Conservation (phyloP, 2,113 vertebrate genomes). For the Zosterops japonicus region DNA sequence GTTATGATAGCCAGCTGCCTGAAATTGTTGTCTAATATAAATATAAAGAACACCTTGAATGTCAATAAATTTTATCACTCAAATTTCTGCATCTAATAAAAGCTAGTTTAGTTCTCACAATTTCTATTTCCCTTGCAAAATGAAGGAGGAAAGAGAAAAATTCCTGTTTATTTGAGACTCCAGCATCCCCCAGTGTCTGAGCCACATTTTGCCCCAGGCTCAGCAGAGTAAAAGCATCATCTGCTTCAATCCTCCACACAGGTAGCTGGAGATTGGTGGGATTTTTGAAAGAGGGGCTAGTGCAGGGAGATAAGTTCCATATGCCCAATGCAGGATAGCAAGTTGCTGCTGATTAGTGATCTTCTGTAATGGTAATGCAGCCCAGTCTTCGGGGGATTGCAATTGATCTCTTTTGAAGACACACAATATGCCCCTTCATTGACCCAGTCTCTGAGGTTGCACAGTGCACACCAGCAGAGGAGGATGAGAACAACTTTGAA, state of each 20-base stretch:
- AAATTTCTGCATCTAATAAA: neutral
- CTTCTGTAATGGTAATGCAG: conserved; percentile 40
- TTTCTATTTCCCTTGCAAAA: neutral
- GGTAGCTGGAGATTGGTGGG: neutral
- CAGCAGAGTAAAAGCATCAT: neutral
- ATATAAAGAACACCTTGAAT: neutral
- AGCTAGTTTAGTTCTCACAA: neutral
- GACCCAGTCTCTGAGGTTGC: conserved; percentile 15
- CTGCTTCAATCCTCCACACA: neutral
- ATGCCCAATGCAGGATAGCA: neutral
- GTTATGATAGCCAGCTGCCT: neutral
- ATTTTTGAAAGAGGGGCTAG: neutral
- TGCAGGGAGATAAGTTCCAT: conserved; percentile 16
- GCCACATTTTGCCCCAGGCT: fast-evolving
- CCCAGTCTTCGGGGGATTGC: neutral
- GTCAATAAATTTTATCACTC: neutral
- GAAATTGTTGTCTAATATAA: neutral
- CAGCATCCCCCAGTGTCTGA: neutral
- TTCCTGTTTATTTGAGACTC: neutral
- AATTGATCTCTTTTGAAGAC: conserved; percentile 34
- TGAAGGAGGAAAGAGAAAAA: too few relatives aligned
- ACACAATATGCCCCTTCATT: neutral
- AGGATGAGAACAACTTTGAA: conserved; percentile 2
- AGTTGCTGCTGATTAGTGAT: conserved; percentile 40
- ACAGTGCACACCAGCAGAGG: neutral